Evolutionary conservation across 1,140 invertebrate species (phyloP).

Genomic region (Leptonema lineaticorne): DNA sequence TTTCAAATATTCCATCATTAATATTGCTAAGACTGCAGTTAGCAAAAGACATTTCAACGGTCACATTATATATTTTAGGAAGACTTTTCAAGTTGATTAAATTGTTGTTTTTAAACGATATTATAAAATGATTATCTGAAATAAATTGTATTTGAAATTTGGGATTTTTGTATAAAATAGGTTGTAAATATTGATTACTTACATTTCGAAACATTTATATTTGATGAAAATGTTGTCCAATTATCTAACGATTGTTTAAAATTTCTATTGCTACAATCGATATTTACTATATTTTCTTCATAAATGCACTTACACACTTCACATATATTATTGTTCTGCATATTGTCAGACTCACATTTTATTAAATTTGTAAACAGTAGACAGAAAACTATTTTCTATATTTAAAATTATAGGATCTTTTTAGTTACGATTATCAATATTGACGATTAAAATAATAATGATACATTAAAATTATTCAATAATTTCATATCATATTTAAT

Average conservation of each 20-base stretch:
- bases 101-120: conserved; percentile 52
- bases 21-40: conserved; percentile 59
- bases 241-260: not conserved
- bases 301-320: conserved; percentile 7
- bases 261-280: conserved; percentile 1
- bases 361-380: not conserved
- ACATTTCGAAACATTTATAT: not conserved
- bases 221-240: not conserved
- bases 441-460: too few species aligned
- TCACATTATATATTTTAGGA: conserved; percentile 44
- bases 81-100: conserved; percentile 49
- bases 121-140: conserved; percentile 49
- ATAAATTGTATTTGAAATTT: conserved; percentile 4
- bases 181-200: not conserved
- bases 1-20: conserved; percentile 62
- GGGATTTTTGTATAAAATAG: not conserved
- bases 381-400: too few species aligned
- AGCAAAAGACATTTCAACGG: conserved; percentile 50
- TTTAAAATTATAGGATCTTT: too few species aligned
- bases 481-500: too few species aligned
- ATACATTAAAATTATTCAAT: too few species aligned
- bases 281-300: not conserved
- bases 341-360: not conserved
- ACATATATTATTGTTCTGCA: conserved; percentile 23
- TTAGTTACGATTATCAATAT: too few species aligned